Evolutionary conservation across 1,140 invertebrate genomes (phyloP).

Genomic region (Heliconius hermathena): DNA sequence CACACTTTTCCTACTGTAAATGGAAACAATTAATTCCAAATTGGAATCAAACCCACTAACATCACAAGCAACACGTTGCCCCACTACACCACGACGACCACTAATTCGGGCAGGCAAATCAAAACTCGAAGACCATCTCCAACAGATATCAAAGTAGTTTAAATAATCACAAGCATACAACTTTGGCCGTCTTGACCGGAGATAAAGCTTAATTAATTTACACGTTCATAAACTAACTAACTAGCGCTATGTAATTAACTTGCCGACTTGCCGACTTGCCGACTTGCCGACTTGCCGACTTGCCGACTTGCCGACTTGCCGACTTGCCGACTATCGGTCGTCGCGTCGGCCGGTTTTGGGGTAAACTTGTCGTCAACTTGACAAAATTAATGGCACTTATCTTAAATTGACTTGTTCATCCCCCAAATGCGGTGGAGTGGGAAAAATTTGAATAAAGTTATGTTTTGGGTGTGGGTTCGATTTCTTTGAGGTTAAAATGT

Average conservation of each 20-base stretch:
- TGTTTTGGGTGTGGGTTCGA: neutral
- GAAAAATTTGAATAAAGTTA: neutral
- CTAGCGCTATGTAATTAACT: conserved; percentile 41
- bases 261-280: conserved; percentile 30
- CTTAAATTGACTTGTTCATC: conserved; percentile 27
- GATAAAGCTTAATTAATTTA: conserved; percentile 47
- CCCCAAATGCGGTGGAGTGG: conserved; percentile 10
- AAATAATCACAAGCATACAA: neutral
- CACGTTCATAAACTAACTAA: conserved; percentile 44
- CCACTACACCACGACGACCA: too few relatives aligned
- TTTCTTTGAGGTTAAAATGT: too few relatives aligned
- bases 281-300: conserved; percentile 13
- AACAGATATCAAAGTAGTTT: neutral
- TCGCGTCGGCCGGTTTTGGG: conserved; percentile 37
- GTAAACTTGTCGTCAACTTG: conserved; percentile 37
- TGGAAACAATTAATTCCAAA: too few relatives aligned
- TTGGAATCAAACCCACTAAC: too few relatives aligned
- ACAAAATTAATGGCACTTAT: conserved; percentile 41
- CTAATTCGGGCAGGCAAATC: too few relatives aligned
- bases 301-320: neutral
- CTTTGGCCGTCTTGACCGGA: conserved; percentile 22
- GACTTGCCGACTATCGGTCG: conserved; percentile 15
- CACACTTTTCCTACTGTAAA: too few relatives aligned
- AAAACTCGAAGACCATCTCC: neutral
- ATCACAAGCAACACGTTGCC: too few relatives aligned